Conservation (phyloP, 2,113 vertebrate genomes). For the Thalassoma bifasciatum region DNA sequence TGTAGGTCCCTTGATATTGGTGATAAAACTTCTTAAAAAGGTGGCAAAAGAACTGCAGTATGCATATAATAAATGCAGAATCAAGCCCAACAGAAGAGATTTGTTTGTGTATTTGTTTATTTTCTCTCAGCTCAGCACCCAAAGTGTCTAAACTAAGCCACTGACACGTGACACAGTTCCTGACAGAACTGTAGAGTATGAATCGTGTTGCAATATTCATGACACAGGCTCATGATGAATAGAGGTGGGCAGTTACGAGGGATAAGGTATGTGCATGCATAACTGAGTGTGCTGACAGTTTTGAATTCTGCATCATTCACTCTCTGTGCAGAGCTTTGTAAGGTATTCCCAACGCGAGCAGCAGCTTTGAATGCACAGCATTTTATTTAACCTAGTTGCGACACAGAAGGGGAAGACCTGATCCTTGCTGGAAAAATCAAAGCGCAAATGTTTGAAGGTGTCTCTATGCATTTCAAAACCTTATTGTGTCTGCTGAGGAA, state of each 20-base stretch:
- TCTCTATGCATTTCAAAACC: slow-evolving; percentile 37
- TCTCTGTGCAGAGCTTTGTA: slow-evolving; percentile 41
- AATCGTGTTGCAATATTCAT: slow-evolving; percentile 66
- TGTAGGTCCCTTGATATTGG: not conserved
- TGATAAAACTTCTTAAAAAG: slow-evolving; percentile 1
- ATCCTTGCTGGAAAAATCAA: slow-evolving; percentile 33
- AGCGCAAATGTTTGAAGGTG: slow-evolving; percentile 34
- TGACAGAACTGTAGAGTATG: slow-evolving; percentile 45
- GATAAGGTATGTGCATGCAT: slow-evolving; percentile 61
- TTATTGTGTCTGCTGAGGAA: slow-evolving; percentile 24
- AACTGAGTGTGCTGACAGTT: slow-evolving; percentile 61
- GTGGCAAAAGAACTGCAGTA: not conserved
- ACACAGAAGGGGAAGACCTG: slow-evolving; percentile 28
- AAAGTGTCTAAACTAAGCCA: slow-evolving; percentile 30
- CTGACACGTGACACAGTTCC: slow-evolving; percentile 44
- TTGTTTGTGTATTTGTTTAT: slow-evolving; percentile 3
- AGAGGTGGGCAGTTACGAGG: slow-evolving; percentile 35
- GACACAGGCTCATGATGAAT: slow-evolving; percentile 50
- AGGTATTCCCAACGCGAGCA: slow-evolving; percentile 41
- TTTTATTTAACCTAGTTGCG: slow-evolving; percentile 34
- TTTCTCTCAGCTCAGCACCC: slow-evolving; percentile 21
- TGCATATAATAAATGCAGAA: not conserved
- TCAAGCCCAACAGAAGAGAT: slow-evolving; percentile 1
- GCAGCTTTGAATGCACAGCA: slow-evolving; percentile 13
- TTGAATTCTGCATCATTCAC: slow-evolving; percentile 55